Evolutionary conservation across 2,888 invertebrate genomes (phyloP).

Genomic region (Calephelis perditalis): DNA sequence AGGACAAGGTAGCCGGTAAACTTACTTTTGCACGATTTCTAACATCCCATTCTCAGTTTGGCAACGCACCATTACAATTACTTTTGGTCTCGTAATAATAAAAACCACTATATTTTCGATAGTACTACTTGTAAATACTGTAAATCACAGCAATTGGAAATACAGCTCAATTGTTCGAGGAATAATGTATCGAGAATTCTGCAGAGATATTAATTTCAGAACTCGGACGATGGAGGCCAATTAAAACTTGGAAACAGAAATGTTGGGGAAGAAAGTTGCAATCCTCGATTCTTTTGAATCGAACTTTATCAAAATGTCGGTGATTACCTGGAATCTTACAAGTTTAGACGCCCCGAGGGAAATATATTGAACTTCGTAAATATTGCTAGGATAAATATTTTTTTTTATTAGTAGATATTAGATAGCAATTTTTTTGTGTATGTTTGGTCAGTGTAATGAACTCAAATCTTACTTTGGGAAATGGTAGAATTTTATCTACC

Average conservation of each 20-base stretch:
- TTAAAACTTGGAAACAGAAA: conserved; percentile 58
- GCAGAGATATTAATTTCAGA: conserved; percentile 60
- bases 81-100: neutral
- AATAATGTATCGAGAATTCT: conserved; percentile 40
- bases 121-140: neutral
- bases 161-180: conserved; percentile 28
- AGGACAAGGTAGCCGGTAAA: too few relatives aligned
- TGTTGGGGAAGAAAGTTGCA: conserved; percentile 44
- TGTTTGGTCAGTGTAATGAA: too few relatives aligned
- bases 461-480: too few relatives aligned
- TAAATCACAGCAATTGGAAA: conserved; percentile 6
- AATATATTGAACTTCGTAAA: conserved; percentile 4
- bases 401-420: too few relatives aligned
- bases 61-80: neutral
- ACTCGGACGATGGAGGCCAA: conserved; percentile 59
- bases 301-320: conserved; percentile 29
- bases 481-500: too few relatives aligned
- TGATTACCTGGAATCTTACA: conserved; percentile 8
- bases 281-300: conserved; percentile 40
- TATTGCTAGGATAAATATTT: neutral
- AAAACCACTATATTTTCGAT: neutral
- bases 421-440: too few relatives aligned
- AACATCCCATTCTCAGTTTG: too few relatives aligned
- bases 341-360: conserved; percentile 1
- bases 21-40: too few relatives aligned